Percentiles rank a stretch among this genome's conserved stretches.
Conservation (phyloP, 2,113 vertebrate genomes). For the Malurus elegans region DNA sequence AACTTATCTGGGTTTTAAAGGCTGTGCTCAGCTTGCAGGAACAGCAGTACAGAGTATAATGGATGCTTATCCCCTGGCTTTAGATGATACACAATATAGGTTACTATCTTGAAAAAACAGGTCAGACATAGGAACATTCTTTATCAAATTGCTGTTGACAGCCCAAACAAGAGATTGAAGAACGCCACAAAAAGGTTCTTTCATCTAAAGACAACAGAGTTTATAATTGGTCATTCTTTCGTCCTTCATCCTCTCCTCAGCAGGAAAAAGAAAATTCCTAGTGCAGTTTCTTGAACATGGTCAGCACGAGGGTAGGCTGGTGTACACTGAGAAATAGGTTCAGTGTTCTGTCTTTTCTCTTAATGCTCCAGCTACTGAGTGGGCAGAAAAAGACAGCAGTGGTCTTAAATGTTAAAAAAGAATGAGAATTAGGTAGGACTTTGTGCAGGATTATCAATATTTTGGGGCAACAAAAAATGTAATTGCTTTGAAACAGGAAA, state of each 20-base stretch:
- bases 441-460: neutral
- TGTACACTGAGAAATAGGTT: conserved; percentile 4
- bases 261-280: conserved; percentile 70
- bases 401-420: neutral
- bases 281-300: conserved; percentile 68
- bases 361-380: neutral
- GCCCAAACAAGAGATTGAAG: conserved; percentile 75
- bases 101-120: conserved; percentile 79
- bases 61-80: conserved; percentile 52
- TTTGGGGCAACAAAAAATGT: neutral
- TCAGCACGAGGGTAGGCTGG: conserved; percentile 39
- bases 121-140: conserved; percentile 74
- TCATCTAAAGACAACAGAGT: conserved; percentile 75
- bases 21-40: conserved; percentile 51
- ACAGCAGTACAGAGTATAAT: conserved; percentile 26
- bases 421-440: neutral
- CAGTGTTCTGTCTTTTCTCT: neutral
- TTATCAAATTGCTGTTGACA: conserved; percentile 82
- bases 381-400: neutral
- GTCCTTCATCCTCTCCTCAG: conserved; percentile 65
- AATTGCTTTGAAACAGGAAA: neutral
- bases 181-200: conserved; percentile 78
- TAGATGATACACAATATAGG: conserved; percentile 72
- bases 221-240: conserved; percentile 80
- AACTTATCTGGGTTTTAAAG: conserved; percentile 58